phyloP scores from a whole-genome alignment of 2,888 invertebrate genomes.

The Diaperis boleti region DNA sequence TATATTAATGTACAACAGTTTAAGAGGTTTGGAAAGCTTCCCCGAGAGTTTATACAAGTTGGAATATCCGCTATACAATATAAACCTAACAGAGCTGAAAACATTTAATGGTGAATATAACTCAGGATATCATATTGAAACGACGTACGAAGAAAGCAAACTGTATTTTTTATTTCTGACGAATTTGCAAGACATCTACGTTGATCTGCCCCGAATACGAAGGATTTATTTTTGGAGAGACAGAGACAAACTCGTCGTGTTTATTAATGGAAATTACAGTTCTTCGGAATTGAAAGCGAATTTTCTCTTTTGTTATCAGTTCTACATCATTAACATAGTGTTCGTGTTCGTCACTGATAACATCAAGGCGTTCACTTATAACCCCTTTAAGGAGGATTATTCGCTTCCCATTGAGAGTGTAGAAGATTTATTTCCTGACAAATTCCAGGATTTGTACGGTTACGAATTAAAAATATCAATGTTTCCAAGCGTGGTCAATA shows the following conservation, averaged over 20 bases:
- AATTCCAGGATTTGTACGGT: slow-evolving; percentile 37
- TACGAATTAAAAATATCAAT: slow-evolving; percentile 42
- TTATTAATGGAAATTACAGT: slow-evolving; percentile 10
- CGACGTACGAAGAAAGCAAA: slow-evolving; percentile 44
- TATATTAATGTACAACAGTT: slow-evolving; percentile 18
- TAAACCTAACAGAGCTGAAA: slow-evolving; percentile 15
- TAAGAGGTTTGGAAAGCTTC: slow-evolving; percentile 3
- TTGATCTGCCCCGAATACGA: slow-evolving; percentile 2
- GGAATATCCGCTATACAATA: slow-evolving; percentile 11
- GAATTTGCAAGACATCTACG: slow-evolving; percentile 18
- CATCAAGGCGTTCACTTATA: slow-evolving; percentile 26
- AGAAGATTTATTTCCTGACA: slow-evolving; percentile 34
- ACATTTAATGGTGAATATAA: slow-evolving; percentile 33
- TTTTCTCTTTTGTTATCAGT: slow-evolving; percentile 29
- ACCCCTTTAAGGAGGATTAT: slow-evolving; percentile 30
- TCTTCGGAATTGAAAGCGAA: background rate
- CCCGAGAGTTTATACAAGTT: slow-evolving; percentile 9
- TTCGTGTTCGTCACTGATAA: slow-evolving; percentile 7
- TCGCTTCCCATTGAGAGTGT: background rate
- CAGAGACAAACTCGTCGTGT: slow-evolving; percentile 32
- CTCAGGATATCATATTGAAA: slow-evolving; percentile 6
- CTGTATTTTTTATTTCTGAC: slow-evolving; percentile 37
- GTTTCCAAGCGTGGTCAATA: slow-evolving; percentile 42
- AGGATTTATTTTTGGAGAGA: slow-evolving; percentile 39
- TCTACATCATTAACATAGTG: slow-evolving; percentile 32